Conservation (phyloP, 2,888 invertebrate species). For the Rhogogaster chlorosoma region DNA sequence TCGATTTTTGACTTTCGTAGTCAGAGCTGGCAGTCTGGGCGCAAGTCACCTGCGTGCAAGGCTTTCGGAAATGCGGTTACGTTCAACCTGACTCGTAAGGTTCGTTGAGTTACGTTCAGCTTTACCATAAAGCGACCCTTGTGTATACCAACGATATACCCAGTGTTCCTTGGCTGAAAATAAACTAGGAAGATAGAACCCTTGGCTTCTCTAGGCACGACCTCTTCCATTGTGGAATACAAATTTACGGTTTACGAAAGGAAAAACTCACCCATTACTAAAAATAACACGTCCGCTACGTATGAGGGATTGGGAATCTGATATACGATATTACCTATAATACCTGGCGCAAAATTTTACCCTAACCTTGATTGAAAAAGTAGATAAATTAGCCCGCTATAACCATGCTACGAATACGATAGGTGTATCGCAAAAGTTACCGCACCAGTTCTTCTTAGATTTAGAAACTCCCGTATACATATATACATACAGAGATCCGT, state of each 20-base stretch:
- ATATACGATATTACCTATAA: background rate
- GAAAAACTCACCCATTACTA: constrained; percentile 27
- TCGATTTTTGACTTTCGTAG: background rate
- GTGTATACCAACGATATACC: constrained; percentile 45
- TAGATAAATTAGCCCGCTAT: background rate
- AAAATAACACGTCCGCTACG: constrained; percentile 36
- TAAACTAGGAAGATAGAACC: constrained; percentile 36
- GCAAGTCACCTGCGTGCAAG: constrained; percentile 1
- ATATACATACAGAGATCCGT: background rate
- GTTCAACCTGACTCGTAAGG: constrained; percentile 31
- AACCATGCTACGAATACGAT: background rate
- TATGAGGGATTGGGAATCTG: background rate
- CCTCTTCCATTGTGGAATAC: constrained; percentile 35
- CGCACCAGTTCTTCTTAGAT: background rate
- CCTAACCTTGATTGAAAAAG: background rate
- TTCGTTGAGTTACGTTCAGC: constrained; percentile 38
- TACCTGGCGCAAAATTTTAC: background rate
- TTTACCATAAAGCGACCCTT: constrained; percentile 43
- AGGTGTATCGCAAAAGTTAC: background rate
- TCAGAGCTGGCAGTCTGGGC: background rate
- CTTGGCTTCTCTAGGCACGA: constrained; percentile 38
- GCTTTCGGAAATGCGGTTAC: constrained; percentile 33
- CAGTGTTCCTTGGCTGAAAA: constrained; percentile 30
- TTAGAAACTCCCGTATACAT: background rate
- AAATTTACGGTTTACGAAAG: constrained; percentile 32